Evolutionary conservation across 2,797 vertebrate genomes (phyloP).

Genomic region (Triplophysa yarkandensis): DNA sequence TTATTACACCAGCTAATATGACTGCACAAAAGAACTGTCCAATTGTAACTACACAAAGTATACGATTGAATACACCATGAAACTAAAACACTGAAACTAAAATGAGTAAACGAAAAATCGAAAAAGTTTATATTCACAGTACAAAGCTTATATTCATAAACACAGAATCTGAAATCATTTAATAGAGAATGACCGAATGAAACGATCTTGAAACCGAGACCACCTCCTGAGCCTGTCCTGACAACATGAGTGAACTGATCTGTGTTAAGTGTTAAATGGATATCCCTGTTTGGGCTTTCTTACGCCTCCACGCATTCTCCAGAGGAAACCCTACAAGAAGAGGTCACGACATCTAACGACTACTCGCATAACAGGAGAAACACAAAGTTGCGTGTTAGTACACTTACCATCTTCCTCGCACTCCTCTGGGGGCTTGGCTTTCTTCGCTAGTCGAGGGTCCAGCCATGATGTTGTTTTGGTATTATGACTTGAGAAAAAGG

Average conservation of each 20-base stretch:
- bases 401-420: slow-evolving; percentile 98
- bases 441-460: slow-evolving; percentile 98
- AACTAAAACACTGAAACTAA: too few species aligned
- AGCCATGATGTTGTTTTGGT: slow-evolving; percentile 87
- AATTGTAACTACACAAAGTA: too few species aligned
- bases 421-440: slow-evolving; percentile 98
- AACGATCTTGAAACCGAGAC: slow-evolving; percentile 8
- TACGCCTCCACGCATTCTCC: slow-evolving; percentile 73
- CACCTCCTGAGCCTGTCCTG: slow-evolving; percentile 1
- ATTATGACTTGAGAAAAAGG: slow-evolving; percentile 89
- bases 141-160: slow-evolving; percentile 1
- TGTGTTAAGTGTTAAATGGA: slow-evolving; percentile 10
- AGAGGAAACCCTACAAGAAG: slow-evolving; percentile 31
- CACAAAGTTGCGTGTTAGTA: slow-evolving; percentile 37
- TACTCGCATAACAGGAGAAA: slow-evolving; percentile 44
- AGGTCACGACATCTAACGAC: slow-evolving; percentile 29
- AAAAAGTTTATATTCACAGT: too few species aligned
- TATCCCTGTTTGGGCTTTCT: background rate
- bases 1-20: slow-evolving; percentile 8
- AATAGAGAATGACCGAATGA: background rate
- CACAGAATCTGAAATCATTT: background rate
- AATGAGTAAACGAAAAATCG: too few species aligned
- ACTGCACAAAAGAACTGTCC: background rate
- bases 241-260: slow-evolving; percentile 11
- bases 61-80: background rate